Conservation (phyloP, 2,888 invertebrate genomes). For the Mesorhabditis belari region DNA sequence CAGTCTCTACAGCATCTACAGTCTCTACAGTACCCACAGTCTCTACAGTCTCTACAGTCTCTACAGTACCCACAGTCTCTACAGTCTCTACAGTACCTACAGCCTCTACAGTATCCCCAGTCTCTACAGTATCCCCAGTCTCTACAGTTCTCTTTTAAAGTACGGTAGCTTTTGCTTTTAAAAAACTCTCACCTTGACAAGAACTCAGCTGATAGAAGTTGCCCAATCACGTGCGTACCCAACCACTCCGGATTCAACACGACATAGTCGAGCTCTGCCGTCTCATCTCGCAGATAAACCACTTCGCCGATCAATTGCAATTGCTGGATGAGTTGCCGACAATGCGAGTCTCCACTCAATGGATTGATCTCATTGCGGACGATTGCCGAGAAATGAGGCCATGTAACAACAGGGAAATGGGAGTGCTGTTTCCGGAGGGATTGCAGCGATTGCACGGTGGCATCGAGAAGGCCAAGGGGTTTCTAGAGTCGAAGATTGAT, state of each 20-base stretch:
- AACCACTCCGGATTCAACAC: conserved; percentile 68
- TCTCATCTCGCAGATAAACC: conserved; percentile 61
- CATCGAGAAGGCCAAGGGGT: conserved; percentile 63
- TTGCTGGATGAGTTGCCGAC: conserved; percentile 64
- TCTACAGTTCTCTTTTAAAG: neutral
- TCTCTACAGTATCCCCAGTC: too few relatives aligned
- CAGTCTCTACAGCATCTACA: too few relatives aligned
- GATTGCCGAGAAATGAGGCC: conserved; percentile 60
- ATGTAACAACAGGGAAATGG: conserved; percentile 64
- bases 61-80: too few relatives aligned
- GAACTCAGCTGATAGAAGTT: conserved; percentile 60
- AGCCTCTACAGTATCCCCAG: too few relatives aligned
- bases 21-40: too few relatives aligned
- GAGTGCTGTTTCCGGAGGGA: conserved; percentile 61
- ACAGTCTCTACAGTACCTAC: too few relatives aligned
- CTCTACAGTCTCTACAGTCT: too few relatives aligned
- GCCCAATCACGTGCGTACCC: conserved; percentile 65
- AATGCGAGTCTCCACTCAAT: conserved; percentile 64
- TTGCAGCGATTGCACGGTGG: conserved; percentile 53
- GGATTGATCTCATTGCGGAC: conserved; percentile 62
- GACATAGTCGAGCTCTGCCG: conserved; percentile 61
- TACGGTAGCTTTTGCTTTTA: neutral
- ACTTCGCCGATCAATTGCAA: conserved; percentile 66
- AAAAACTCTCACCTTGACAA: conserved; percentile 56
- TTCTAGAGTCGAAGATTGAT: conserved; percentile 58